These are phyloP conservation scores for Anisognathus igniventris DNA, from an alignment of 2,797 vertebrate genomes.

Conservation along the genomic window DNA sequence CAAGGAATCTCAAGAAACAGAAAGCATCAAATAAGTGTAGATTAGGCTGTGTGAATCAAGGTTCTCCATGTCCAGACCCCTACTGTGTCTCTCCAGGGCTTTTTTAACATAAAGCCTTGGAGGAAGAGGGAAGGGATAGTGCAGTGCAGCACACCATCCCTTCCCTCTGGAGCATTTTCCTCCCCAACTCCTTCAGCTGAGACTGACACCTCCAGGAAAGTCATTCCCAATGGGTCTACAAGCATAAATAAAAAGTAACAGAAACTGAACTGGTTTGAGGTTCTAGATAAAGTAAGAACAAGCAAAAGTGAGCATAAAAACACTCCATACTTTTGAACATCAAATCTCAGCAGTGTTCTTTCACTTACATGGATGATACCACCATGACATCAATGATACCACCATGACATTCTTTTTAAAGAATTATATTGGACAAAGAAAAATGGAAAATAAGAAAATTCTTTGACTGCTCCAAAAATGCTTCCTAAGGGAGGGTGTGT, in stretches of 20 bases:
- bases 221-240: not conserved
- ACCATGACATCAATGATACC: not conserved
- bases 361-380: not conserved
- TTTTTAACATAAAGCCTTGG: not conserved
- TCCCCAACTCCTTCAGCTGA: not conserved
- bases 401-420: not conserved
- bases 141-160: not conserved
- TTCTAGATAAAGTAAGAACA: not conserved
- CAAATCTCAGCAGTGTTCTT: not conserved
- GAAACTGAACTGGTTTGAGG: not conserved
- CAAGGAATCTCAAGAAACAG: not conserved
- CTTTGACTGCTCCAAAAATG: not conserved
- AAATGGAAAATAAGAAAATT: not conserved
- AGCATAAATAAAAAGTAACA: not conserved
- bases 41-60: not conserved
- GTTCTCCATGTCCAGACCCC: not conserved
- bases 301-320: not conserved
- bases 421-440: not conserved
- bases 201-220: not conserved
- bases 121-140: not conserved
- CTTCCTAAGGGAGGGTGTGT: not conserved
- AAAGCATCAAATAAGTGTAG: not conserved
- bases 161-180: not conserved
- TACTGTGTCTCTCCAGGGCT: not conserved
- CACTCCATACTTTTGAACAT: not conserved